Conservation (phyloP, 2,888 invertebrate genomes). For the Lasioglossum morio region DNA sequence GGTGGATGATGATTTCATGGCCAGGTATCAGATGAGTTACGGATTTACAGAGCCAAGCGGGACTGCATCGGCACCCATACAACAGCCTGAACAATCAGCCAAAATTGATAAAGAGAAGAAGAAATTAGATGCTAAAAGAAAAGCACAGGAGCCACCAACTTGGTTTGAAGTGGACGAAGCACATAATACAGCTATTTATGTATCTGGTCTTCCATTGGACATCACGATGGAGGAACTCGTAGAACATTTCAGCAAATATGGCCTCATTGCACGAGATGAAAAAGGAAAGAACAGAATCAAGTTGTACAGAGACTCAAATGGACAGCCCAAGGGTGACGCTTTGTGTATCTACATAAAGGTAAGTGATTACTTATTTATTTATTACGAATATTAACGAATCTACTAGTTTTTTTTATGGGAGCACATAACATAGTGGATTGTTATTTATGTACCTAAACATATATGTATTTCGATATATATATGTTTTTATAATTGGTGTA, state of each 20-base stretch:
- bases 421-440: background rate
- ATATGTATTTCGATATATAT: background rate
- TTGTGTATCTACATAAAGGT: constrained; percentile 98
- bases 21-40: constrained; percentile 97
- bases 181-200: constrained; percentile 98
- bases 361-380: constrained; percentile 69
- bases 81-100: constrained; percentile 84
- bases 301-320: constrained; percentile 93
- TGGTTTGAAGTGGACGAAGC: constrained; percentile 98
- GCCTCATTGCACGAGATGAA: constrained; percentile 95
- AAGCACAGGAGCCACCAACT: constrained; percentile 86
- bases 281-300: constrained; percentile 95
- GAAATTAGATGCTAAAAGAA: constrained; percentile 84
- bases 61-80: constrained; percentile 70
- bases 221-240: constrained; percentile 95
- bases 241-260: constrained; percentile 98
- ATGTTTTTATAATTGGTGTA: background rate
- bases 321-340: constrained; percentile 97
- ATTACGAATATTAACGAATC: background rate
- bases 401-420: background rate
- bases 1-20: constrained; percentile 98
- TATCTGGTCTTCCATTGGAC: constrained; percentile 95
- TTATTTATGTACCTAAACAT: background rate
- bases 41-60: constrained; percentile 90
- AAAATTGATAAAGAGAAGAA: constrained; percentile 79